phyloP scores from a whole-genome alignment of 1,140 invertebrate species.

The Ridgeia piscesae region DNA sequence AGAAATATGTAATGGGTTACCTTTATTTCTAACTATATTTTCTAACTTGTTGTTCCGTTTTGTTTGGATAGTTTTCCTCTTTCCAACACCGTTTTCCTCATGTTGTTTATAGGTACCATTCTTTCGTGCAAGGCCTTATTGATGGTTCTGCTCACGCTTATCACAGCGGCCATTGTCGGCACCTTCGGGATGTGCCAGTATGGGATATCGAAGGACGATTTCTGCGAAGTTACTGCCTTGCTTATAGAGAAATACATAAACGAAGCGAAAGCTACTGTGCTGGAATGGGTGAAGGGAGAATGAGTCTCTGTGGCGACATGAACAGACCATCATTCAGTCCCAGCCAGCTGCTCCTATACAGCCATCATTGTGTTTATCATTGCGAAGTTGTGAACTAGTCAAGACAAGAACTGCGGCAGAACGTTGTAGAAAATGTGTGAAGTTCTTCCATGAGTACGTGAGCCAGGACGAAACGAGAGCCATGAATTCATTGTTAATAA shows the following conservation, averaged over 20 bases:
- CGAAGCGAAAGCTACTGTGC: background rate
- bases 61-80: background rate
- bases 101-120: background rate
- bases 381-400: background rate
- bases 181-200: background rate
- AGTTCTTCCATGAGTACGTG: background rate
- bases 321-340: background rate
- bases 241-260: background rate
- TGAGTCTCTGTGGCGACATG: background rate
- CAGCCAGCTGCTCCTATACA: background rate
- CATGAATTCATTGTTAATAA: background rate
- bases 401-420: background rate
- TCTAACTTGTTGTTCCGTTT: background rate
- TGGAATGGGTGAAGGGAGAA: background rate
- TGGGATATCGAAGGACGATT: background rate
- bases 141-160: background rate
- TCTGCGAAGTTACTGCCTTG: background rate
- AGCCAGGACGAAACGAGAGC: background rate
- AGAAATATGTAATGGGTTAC: background rate
- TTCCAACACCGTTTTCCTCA: background rate
- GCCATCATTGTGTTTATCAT: background rate
- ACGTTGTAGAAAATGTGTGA: background rate
- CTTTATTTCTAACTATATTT: background rate
- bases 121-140: background rate
- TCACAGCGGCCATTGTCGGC: background rate